phyloP scores from a whole-genome alignment of 2,797 vertebrate genomes.

The Erpetoichthys calabaricus region DNA sequence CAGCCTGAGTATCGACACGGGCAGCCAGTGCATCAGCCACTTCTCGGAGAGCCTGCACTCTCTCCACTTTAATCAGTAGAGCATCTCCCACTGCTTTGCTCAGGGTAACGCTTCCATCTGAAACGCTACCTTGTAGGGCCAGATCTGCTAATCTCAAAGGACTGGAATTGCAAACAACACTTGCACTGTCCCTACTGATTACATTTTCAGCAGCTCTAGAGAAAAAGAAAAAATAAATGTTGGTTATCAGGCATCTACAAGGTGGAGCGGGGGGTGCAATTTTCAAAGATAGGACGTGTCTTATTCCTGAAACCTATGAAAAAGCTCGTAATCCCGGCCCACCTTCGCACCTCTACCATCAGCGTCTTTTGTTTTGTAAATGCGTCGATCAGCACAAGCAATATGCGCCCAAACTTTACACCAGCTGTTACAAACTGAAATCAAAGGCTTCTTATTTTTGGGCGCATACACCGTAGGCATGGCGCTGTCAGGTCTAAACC shows the following conservation, averaged over 20 bases:
- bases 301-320: no score
- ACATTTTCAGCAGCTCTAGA: not conserved
- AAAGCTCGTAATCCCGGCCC: no score
- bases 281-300: conserved; percentile 13
- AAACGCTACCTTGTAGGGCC: not conserved
- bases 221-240: not conserved
- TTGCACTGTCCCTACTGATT: not conserved
- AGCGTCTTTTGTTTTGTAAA: no score
- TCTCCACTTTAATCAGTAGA: conserved; percentile 15
- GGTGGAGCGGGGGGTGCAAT: not conserved
- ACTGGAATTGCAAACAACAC: conserved; percentile 2
- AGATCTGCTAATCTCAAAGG: not conserved
- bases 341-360: no score
- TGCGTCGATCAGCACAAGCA: no score
- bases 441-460: no score
- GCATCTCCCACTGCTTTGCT: no score
- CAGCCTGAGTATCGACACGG: conserved; percentile 30
- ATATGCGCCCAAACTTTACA: no score
- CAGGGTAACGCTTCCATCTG: no score
- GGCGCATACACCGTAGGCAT: no score
- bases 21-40: conserved; percentile 33
- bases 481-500: no score
- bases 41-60: conserved; percentile 31
- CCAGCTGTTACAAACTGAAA: no score
- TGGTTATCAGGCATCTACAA: not conserved